These are phyloP conservation scores for Glareola pratincola DNA, from an alignment of 2,113 vertebrate genomes.

Conservation along the genomic window DNA sequence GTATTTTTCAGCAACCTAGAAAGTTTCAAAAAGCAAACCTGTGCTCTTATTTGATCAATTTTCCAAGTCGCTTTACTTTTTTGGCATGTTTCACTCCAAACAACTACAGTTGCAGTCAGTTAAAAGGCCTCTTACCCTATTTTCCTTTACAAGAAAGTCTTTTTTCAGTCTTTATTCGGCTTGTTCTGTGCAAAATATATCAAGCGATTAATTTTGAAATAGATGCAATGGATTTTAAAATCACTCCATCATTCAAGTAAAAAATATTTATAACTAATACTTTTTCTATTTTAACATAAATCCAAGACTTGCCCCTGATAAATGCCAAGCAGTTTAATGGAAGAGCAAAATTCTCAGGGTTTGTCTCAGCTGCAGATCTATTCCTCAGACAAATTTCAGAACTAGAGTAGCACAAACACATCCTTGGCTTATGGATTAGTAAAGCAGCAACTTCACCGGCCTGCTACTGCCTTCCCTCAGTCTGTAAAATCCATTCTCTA, in stretches of 20 bases:
- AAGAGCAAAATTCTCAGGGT: neutral
- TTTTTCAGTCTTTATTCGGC: neutral
- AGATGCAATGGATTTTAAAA: neutral
- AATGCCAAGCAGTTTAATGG: neutral
- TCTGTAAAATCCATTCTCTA: neutral
- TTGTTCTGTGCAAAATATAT: neutral
- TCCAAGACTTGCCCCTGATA: neutral
- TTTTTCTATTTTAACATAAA: neutral
- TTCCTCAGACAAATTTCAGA: neutral
- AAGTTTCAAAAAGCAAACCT: neutral
- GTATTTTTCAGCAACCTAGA: neutral
- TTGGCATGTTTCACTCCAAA: neutral
- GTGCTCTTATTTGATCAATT: neutral
- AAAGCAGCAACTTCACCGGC: neutral
- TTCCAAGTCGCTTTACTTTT: neutral
- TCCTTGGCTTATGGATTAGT: neutral
- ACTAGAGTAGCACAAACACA: neutral
- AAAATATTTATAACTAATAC: neutral
- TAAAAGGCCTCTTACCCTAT: neutral
- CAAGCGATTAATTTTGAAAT: neutral
- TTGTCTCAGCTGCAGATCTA: neutral
- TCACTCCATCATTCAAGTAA: neutral
- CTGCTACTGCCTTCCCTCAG: neutral
- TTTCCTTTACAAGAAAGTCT: neutral
- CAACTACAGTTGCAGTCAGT: neutral